These are phyloP conservation scores for Erpornis zantholeuca DNA, from an alignment of 2,113 vertebrate genomes.

Conservation along the genomic window DNA sequence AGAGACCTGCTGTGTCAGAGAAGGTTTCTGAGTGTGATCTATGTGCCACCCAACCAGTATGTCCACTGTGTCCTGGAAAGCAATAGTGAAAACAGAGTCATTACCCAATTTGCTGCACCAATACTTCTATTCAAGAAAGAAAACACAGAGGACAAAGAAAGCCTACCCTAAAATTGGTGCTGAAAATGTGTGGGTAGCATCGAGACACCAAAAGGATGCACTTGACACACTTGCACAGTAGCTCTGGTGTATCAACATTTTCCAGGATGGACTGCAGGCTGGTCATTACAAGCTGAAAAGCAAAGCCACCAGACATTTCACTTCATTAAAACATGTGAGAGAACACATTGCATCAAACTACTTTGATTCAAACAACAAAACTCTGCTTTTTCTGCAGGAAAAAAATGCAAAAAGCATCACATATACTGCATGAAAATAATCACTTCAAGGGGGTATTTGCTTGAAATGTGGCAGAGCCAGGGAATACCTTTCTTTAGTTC, in stretches of 20 bases:
- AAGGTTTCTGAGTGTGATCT: slow-evolving; percentile 95
- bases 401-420: background rate
- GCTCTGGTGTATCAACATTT: slow-evolving; percentile 97
- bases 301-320: background rate
- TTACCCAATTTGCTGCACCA: background rate
- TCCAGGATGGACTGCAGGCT: slow-evolving; percentile 97
- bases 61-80: slow-evolving; percentile 92
- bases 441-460: background rate
- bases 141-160: background rate
- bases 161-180: slow-evolving; percentile 96
- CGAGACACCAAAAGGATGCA: slow-evolving; percentile 96
- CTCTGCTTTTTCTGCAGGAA: background rate
- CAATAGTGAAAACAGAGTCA: background rate
- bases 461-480: background rate
- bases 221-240: slow-evolving; percentile 95
- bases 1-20: slow-evolving; percentile 92
- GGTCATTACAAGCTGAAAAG: slow-evolving; percentile 91
- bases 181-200: slow-evolving; percentile 98
- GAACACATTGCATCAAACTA: background rate
- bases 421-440: background rate
- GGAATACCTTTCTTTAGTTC: background rate
- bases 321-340: background rate
- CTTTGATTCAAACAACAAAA: background rate
- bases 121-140: background rate
- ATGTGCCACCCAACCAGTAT: slow-evolving; percentile 99